Base-by-base conservation (phyloP, 1,140 invertebrate species). In the Acromyrmex charruanus region DNA sequence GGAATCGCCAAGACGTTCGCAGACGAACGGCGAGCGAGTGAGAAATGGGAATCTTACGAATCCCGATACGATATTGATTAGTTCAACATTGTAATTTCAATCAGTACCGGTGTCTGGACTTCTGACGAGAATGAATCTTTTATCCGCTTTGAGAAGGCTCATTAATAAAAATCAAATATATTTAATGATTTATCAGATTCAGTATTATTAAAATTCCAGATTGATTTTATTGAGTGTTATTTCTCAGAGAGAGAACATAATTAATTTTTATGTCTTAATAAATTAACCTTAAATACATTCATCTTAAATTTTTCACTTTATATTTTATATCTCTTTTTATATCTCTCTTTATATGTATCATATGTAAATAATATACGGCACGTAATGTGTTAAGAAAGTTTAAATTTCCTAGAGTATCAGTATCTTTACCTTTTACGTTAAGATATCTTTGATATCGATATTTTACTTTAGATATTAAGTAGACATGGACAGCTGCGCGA, bases 401-500 rank as follows among this genome's bases (percentile, higher is more conserved):
- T 28, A 28, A 77, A n/a, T 65, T 31, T 75, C n/a, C 25, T 39
- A 39, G 3, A 77, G 14, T 77, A 25, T 53, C 25, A 55, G 28
- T 59, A 59, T 59, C 65, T 69, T 77, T 65, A 77, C 31, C 16
- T 77, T 65, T 49, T 4, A 49, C n/a, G 0, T 51, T 25, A 58
- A 77, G 9, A 2, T 63, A 55, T 55, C 51, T 77, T 49, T 65
- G 18, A 44, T 59, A 65, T 49, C 51, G 51, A 74, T 53, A 74
- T 63, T 39, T 77, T 59, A 9, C 14, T 61, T 63, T 77, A 25
- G 59, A 31, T 31, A 21, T 79, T 53, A 53, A 79, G 28, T 53
- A 66, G 39, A 79, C 44, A 77, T 49, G 65, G 25, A 65, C 61
- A 79, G 61, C 25, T 66, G 61, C 18, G 16, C 31, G 75, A 49